Evolutionary conservation across 1,140 invertebrate species (phyloP).

Genomic region (Drosophila rufa): DNA sequence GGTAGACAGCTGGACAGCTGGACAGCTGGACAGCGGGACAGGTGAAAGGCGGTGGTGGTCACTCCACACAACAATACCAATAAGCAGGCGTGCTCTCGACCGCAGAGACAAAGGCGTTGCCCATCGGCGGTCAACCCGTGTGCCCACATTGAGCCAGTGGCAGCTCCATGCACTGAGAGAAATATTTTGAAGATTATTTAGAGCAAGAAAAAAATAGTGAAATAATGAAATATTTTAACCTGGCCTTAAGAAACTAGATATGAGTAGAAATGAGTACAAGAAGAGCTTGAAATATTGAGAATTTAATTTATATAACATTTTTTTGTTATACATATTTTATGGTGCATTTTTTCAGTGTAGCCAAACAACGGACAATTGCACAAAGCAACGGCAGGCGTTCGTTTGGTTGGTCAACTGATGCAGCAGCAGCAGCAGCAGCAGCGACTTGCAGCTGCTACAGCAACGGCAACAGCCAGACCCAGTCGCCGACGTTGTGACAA

Average conservation of each 20-base stretch:
- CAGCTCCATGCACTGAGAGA: not conserved
- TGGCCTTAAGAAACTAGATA: not conserved
- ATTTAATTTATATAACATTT: no score
- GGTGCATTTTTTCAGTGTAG: conserved; percentile 7
- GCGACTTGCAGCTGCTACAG: conserved; percentile 1
- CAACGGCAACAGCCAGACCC: conserved; percentile 39
- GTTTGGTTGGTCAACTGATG: conserved; percentile 4
- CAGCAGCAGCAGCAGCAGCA: conserved; percentile 29
- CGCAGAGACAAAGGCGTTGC: conserved; percentile 59
- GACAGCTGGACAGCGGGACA: not conserved
- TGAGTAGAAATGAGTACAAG: no score
- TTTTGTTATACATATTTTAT: not conserved
- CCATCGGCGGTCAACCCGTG: conserved; percentile 34
- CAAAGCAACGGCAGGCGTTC: conserved; percentile 55
- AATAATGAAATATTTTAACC: no score
- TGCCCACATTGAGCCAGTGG: conserved; percentile 5
- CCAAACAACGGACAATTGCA: conserved; percentile 61
- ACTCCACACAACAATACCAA: conserved; percentile 47
- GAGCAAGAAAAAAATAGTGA: no score
- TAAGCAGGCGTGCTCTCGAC: conserved; percentile 46
- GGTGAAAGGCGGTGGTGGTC: conserved; percentile 13
- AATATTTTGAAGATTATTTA: not conserved
- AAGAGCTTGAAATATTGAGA: not conserved
- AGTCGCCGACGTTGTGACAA: conserved; percentile 63
- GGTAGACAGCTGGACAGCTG: not conserved